Base-by-base conservation (phyloP, 2,888 invertebrate species). In the Tetranychus truncatus region DNA sequence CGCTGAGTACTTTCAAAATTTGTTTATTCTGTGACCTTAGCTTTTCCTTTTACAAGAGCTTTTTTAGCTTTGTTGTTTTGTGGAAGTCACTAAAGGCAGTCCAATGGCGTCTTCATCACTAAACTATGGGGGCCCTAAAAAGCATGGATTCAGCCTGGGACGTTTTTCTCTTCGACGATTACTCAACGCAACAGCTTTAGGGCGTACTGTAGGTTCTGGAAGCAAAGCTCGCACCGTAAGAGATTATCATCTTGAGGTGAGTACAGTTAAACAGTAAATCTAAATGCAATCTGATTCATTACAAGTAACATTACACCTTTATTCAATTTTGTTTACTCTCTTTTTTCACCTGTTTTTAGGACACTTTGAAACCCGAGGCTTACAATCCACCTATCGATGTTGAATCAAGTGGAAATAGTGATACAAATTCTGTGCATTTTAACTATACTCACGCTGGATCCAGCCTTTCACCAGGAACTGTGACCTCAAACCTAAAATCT, bases 241-340 rank as follows among this genome's bases (percentile, higher is more conserved):
- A 55, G 55, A 55, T 55, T 55, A 15, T 15, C 55, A 55, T 55
- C 9, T 55, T 55, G 55, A 55, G 55, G 55, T 55, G 6, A 55
- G 55, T 55, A 46, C 69, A 67, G 71, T 74, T 44, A 34, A 55
- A 55, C 15, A 15, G 9, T 55, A 55, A 55, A 55, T 6, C 55
- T 55, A 15, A 45, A 45, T 46, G 66, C 20, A 69, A 55, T 55
- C 55, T 74, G 45, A 15, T 81, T 80, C 77, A 80, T 82, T 79
- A 81, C 81, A 24, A 71, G 8, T 71, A 18, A 21, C 34, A 8
- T 71, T 71, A 20, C 18, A 21, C 24, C 6, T 34, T 45, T 45
- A 15, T 72, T 69, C 34, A 11, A 34, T 11, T 21, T 69, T 24
- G 9, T 24, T 69, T 11, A 8, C 9, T 44, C n/a, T 34, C 72